These are phyloP conservation scores for Calliscelio sp. DNA, from an alignment of 2,888 invertebrate genomes.

Conservation along the genomic window DNA sequence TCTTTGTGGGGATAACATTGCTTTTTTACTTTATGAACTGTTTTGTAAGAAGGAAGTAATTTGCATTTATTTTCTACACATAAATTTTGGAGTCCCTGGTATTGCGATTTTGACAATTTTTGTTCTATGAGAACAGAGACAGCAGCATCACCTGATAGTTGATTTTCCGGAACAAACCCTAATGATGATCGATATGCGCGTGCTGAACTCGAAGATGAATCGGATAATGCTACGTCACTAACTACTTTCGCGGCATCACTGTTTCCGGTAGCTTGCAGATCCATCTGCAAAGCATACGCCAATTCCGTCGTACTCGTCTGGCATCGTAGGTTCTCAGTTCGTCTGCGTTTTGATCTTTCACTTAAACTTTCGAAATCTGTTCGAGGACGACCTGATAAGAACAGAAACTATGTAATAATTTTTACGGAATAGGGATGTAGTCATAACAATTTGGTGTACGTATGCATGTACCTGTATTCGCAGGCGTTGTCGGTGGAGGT, in stretches of 20 bases:
- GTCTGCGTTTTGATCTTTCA: conserved; percentile 30
- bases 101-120: conserved; percentile 52
- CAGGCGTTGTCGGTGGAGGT: conserved; percentile 18
- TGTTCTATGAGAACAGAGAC: conserved; percentile 68
- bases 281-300: conserved; percentile 15
- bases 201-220: conserved; percentile 48
- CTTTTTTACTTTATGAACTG: conserved; percentile 28
- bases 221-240: conserved; percentile 30
- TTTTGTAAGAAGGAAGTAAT: conserved; percentile 32
- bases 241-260: background rate
- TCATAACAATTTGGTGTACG: conserved; percentile 1
- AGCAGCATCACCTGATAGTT: conserved; percentile 51
- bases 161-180: conserved; percentile 48
- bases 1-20: conserved; percentile 29
- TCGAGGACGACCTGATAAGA: conserved; percentile 22
- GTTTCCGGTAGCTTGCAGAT: conserved; percentile 2
- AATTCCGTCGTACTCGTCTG: background rate
- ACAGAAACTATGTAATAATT: conserved; percentile 21
- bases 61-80: conserved; percentile 31
- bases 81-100: conserved; percentile 43
- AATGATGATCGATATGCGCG: conserved; percentile 54
- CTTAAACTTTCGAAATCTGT: background rate
- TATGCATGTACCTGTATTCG: conserved; percentile 7
- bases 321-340: conserved; percentile 5
- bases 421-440: conserved; percentile 21